These are phyloP conservation scores for Atta texana DNA, from an alignment of 1,140 invertebrate species.

Conservation along the genomic window DNA sequence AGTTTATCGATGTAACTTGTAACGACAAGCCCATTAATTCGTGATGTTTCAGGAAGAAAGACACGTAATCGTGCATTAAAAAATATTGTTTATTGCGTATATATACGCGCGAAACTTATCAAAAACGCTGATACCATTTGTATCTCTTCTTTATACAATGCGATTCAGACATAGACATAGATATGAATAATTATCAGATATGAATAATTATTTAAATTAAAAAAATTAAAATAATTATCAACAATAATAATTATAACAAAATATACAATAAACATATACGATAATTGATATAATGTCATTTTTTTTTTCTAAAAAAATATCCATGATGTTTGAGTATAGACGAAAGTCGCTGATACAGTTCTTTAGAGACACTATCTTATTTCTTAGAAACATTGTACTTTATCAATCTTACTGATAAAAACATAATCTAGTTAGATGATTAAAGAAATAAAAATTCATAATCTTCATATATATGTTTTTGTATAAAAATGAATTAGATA, in stretches of 20 bases:
- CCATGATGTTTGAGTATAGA: too few relatives aligned
- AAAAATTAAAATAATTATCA: background rate
- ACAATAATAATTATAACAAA: background rate
- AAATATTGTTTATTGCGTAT: conserved; percentile 5
- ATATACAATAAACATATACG: too few relatives aligned
- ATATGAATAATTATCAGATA: background rate
- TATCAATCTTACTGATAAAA: too few relatives aligned
- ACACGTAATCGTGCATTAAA: background rate
- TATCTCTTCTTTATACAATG: background rate
- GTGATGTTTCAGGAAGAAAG: conserved; percentile 17
- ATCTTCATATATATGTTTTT: too few relatives aligned
- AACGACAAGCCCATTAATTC: background rate
- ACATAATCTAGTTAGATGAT: too few relatives aligned
- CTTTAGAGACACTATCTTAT: too few relatives aligned
- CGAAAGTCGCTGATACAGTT: too few relatives aligned
- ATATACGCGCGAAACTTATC: background rate
- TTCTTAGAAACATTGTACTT: too few relatives aligned
- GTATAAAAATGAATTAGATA: too few relatives aligned
- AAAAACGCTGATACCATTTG: background rate
- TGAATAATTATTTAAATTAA: background rate
- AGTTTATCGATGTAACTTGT: conserved; percentile 1
- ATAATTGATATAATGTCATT: too few relatives aligned
- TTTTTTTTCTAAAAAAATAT: too few relatives aligned
- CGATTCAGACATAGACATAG: background rate
- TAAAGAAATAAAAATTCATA: too few relatives aligned